phyloP scores from a whole-genome alignment of 2,113 vertebrate genomes.

The Gambusia affinis region DNA sequence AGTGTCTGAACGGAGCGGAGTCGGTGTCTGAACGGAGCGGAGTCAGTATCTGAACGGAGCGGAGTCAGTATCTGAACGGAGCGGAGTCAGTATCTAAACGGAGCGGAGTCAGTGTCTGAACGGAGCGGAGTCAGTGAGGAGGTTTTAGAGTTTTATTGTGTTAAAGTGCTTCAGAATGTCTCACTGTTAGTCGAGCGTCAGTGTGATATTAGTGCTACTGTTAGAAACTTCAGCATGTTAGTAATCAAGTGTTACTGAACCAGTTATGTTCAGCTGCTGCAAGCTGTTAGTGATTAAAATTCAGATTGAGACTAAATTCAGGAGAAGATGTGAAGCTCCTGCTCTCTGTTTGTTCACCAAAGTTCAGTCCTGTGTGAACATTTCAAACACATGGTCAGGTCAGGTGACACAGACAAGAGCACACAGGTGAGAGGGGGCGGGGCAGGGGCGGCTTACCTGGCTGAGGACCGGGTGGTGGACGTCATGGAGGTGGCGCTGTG shows the following conservation, averaged over 20 bases:
- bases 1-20: background rate
- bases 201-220: conserved; percentile 4
- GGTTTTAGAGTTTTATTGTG: background rate
- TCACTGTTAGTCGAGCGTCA: conserved; percentile 1
- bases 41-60: background rate
- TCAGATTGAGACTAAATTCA: conserved; percentile 3
- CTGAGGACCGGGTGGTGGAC: conserved; percentile 76
- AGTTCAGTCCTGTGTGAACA: conserved; percentile 48
- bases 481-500: conserved; percentile 86
- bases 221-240: background rate
- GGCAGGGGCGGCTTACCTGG: conserved; percentile 85
- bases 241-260: background rate
- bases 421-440: conserved; percentile 78
- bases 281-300: conserved; percentile 9
- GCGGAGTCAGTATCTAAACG: background rate
- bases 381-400: conserved; percentile 16
- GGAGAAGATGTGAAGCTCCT: conserved; percentile 32
- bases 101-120: background rate
- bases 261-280: background rate
- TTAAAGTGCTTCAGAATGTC: background rate
- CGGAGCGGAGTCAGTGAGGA: background rate
- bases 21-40: background rate
- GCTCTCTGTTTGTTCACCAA: conserved; percentile 25
- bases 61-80: background rate
- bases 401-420: conserved; percentile 40